Base-by-base conservation (phyloP, 1,140 invertebrate species). In the Pinna nobilis region DNA sequence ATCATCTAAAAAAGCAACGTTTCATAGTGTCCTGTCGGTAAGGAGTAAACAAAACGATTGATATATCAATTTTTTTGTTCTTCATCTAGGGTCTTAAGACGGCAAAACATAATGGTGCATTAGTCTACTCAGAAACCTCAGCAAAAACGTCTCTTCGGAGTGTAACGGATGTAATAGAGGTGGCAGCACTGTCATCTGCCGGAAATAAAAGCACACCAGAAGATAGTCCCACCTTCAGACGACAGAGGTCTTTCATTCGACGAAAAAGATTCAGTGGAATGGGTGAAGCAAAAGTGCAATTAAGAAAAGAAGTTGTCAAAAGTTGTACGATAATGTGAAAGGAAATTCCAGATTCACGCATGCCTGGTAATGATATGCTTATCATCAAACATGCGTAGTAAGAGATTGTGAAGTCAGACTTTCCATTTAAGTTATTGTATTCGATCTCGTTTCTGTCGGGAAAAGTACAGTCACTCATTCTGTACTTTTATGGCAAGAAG, bases 41-140 rank as follows among this genome's bases (percentile, higher is more conserved):
- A n/a, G n/a, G 18, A 6, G 4, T 49, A 49, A 18, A 49, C 18
- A 49, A 7, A 15, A 7, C 32, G 18, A 1, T 57, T n/a, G n/a
- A n/a, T n/a, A n/a, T n/a, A n/a, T n/a, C n/a, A n/a, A n/a, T n/a
- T n/a, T n/a, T n/a, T n/a, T n/a, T n/a, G 32, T 50, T 60, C 60
- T 53, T 49, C 35, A 73, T 78, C 0, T 68, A 87, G 85, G 85
- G 83, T 47, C 44, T 87, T 28, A 87, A 86, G 65, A 81, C 81
- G 28, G 91, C 91, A 25, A 90, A 92, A 82, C 91, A 92, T 79
- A 89, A 93, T 6, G 91, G 91, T n/a, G 92, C 92, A 0, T 91
- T 91, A n/a, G 92, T 92, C 0, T 93, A 93, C 82, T 92, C 93
- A 37, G 92, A 93, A 81, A 93, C 92, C 4, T 92, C 92, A 33